Base-by-base conservation (phyloP, 2,797 vertebrate genomes). In the Pseudochaenichthys georgianus region DNA sequence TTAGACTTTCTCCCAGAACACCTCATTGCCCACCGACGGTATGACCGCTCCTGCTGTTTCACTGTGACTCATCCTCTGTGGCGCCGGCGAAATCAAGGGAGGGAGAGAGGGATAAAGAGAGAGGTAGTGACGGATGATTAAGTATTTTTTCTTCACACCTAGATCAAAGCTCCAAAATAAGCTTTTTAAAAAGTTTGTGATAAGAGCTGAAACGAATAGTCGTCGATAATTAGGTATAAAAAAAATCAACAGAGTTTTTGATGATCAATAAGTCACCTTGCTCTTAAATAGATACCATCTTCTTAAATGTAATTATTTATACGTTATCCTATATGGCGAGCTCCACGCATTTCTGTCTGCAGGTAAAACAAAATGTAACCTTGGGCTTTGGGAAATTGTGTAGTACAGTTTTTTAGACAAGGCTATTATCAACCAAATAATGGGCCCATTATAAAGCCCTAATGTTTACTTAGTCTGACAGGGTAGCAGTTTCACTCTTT, bases 61-160 rank as follows among this genome's bases (percentile, higher is more conserved):
- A 77, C 82, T 78, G 80, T 92, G 91, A 91, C 89, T 91, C 93
- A 92, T 90, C 88, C 77, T 85, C 67, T 85, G 73, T 86, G 83
- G 71, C 58, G 47, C 70, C 62, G 9, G 78, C 69, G 86, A 88
- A 88, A 81, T 83, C 79, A 52, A 64, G 70, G 61, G 64, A 41
- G 70, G 54, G 67, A 64, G 61, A 28, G 81, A 42, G 47, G 50
- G 64, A 31, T 31, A 47, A 46, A 34, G 61, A 10, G n/a, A 16
- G 42, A 48, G 53, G 11, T 48, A 62, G 43, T 38, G 34, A 38
- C 34, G 34, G 34, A 38, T 38, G 34, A 38, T 38, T 38, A 38
- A 46, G 59, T 45, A 13, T 28, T 16, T 51, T 45, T 17, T 50
- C n/a, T 16, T 51, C 38, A 46, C 21, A 9, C 34, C 5, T 17